Evolutionary conservation across 35 echinoderm and acorn worm species (phyloP).

Genomic region (Strongylocentrotus purpuratus): DNA sequence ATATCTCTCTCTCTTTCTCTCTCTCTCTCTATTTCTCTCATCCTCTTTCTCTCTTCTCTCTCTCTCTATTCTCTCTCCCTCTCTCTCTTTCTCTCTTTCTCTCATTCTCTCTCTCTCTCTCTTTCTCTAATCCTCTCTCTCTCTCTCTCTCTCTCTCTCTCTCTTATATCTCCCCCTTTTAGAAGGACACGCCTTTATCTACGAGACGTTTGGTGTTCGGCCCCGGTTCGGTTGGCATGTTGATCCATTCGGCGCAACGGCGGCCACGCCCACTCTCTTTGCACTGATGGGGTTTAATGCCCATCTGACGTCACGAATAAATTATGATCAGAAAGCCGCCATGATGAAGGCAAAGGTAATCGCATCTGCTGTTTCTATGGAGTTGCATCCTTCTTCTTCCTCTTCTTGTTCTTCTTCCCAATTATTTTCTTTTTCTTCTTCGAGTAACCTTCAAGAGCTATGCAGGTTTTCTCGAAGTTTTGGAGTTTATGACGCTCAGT

Average conservation of each 20-base stretch:
- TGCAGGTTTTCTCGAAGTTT: no score
- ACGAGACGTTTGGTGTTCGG: conserved; percentile 79
- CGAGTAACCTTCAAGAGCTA: neutral
- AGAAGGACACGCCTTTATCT: conserved; percentile 79
- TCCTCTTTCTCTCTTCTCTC: no score
- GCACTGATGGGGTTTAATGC: conserved; percentile 76
- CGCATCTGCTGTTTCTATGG: neutral
- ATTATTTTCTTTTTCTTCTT: neutral
- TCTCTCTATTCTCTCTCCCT: no score
- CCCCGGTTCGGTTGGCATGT: conserved; percentile 78
- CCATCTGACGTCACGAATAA: conserved; percentile 72
- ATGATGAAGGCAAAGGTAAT: conserved; percentile 67
- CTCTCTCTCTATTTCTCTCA: no score
- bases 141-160: neutral
- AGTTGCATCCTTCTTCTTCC: neutral
- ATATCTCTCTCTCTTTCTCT: no score
- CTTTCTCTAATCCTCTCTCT: neutral
- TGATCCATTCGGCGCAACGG: conserved; percentile 79
- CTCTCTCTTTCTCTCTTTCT: no score
- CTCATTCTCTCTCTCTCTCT: neutral
- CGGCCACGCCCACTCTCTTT: conserved; percentile 71
- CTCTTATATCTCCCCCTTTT: neutral
- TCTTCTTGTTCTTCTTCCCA: neutral
- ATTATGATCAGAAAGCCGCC: conserved; percentile 66
- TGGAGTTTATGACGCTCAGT: no score